Evolutionary conservation across 2,888 invertebrate species (phyloP).

Genomic region (Nebria salina): DNA sequence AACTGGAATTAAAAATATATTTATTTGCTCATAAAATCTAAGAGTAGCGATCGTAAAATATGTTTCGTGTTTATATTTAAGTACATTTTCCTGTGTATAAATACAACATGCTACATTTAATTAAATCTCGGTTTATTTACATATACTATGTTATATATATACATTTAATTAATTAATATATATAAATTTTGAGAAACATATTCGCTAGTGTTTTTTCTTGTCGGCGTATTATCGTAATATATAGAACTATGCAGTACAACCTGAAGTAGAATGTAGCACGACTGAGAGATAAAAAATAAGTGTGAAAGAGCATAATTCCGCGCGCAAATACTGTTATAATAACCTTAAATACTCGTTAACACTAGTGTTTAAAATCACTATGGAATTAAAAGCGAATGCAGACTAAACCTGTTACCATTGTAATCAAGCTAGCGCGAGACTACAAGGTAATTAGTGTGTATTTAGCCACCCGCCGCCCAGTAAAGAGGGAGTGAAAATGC

Average conservation of each 20-base stretch:
- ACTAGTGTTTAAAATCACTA: neutral
- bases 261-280: neutral
- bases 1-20: too few relatives aligned
- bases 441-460: constrained; percentile 1
- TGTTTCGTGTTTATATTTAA: too few relatives aligned
- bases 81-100: too few relatives aligned
- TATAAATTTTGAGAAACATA: too few relatives aligned
- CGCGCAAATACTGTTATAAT: neutral
- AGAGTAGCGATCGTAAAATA: too few relatives aligned
- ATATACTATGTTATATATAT: too few relatives aligned
- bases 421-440: neutral
- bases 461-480: neutral
- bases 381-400: neutral
- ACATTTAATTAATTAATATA: too few relatives aligned
- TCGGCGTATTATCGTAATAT: too few relatives aligned
- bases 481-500: constrained; percentile 6
- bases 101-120: too few relatives aligned
- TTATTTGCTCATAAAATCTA: too few relatives aligned
- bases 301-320: neutral
- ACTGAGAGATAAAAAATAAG: neutral
- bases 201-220: too few relatives aligned
- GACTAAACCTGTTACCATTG: neutral
- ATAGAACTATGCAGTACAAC: neutral
- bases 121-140: too few relatives aligned
- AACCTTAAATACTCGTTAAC: neutral